Base-by-base conservation (phyloP, 2,797 vertebrate genomes). In the Diplodus sargus region DNA sequence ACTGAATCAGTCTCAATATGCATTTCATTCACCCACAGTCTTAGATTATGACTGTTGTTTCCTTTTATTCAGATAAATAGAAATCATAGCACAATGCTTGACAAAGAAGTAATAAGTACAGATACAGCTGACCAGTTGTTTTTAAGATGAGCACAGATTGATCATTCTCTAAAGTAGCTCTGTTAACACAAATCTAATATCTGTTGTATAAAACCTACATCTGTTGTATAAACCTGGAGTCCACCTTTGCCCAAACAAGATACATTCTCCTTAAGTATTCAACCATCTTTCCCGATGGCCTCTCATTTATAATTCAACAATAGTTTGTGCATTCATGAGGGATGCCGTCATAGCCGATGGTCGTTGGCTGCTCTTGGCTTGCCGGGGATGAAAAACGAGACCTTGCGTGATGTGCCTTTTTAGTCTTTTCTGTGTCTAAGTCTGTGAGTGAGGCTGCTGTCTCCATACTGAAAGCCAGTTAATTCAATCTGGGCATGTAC, bases 391-490 rank as follows among this genome's bases (percentile, higher is more conserved):
- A 82, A 86, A 85, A 62, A 51, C 0, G 30, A 78, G 59, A 87
- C 67, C 47, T 60, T 30, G 43, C 4, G 17, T 72, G 74, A 67
- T 30, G 39, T 68, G 43, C 8, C 43, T 86, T 25, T 62, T 81
- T 58, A 77, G 68, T 73, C 39, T 68, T 48, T 47, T 60, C 71
- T 62, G 9, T 34, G 22, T 82, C n/a, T 54, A 30, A 60, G 67
- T 66, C 61, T 84, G 45, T 13, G 17, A 0, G 28, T 2, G 52
- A 67, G 69, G 74, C 48, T 11, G 4, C 20, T 23, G 66, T 81
- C 63, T 71, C 78, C 48, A 57, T 70, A 53, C 83, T 87, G 82
- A 90, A 82, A 86, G 83, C 85, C 59, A 47, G 56, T 60, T 84
- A 83, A 89, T 84, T 74, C 59, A 86, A 87, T 86, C 58, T 68